A percentile compares a stretch with the other conserved stretches of the same genome.
These are phyloP conservation scores for Ivindomyrus marchei DNA, from an alignment of 2,113 vertebrate species.

Conservation along the genomic window DNA sequence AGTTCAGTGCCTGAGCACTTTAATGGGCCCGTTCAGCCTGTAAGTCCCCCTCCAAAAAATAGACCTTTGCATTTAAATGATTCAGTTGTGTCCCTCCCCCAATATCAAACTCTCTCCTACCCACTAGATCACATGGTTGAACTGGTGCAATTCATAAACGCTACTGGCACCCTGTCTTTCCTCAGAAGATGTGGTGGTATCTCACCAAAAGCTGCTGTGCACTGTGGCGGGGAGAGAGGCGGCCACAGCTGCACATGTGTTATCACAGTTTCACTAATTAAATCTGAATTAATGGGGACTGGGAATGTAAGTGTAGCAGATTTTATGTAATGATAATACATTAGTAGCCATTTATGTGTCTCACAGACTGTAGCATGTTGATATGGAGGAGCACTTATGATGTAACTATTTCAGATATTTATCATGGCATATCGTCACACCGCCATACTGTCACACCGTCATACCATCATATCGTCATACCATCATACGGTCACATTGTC, in stretches of 20 bases:
- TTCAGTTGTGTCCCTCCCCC: neutral
- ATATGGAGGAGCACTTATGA: neutral
- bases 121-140: neutral
- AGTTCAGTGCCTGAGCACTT: neutral
- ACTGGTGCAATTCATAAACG: neutral
- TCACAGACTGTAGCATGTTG: neutral
- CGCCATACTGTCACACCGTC: neutral
- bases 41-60: neutral
- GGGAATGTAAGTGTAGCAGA: neutral
- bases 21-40: neutral
- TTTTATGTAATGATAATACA: neutral
- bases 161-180: neutral
- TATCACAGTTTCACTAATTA: neutral
- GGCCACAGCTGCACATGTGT: neutral
- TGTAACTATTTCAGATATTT: neutral
- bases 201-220: neutral
- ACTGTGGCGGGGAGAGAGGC: neutral
- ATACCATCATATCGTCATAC: neutral
- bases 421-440: neutral
- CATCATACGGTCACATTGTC: too few species aligned
- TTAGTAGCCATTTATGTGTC: neutral
- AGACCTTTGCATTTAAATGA: neutral
- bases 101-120: neutral
- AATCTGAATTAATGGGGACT: neutral
- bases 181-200: neutral